Conservation (phyloP, 2,888 invertebrate genomes). For the Drosophila anomalata region DNA sequence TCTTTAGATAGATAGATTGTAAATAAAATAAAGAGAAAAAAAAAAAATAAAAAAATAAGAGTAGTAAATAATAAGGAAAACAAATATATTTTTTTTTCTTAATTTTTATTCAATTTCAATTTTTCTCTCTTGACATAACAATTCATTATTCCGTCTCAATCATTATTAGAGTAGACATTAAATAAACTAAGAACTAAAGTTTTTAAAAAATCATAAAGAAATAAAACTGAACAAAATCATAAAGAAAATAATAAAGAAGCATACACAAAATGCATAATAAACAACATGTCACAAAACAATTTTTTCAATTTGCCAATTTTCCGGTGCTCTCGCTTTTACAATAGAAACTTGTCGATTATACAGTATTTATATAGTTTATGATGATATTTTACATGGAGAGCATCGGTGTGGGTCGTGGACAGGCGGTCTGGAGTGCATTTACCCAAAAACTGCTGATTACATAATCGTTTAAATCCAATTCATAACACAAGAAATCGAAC, state of each 20-base stretch:
- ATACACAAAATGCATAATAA: slow-evolving; percentile 76
- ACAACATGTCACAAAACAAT: slow-evolving; percentile 80
- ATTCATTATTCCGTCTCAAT: slow-evolving; percentile 75
- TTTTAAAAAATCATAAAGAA: slow-evolving; percentile 54
- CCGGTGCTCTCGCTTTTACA: slow-evolving; percentile 29
- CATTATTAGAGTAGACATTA: slow-evolving; percentile 78
- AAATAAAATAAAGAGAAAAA: too few relatives aligned
- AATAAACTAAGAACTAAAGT: slow-evolving; percentile 81
- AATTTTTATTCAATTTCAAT: slow-evolving; percentile 72
- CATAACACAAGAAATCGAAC: slow-evolving; percentile 37
- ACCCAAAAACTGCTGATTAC: slow-evolving; percentile 12
- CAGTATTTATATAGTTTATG: slow-evolving; percentile 14
- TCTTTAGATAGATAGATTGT: too few relatives aligned
- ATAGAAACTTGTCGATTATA: slow-evolving; percentile 30
- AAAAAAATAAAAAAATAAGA: too few relatives aligned
- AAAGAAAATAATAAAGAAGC: slow-evolving; percentile 64
- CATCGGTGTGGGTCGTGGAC: slow-evolving; percentile 42
- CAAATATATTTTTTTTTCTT: slow-evolving; percentile 53
- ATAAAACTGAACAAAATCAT: slow-evolving; percentile 70
- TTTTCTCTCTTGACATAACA: slow-evolving; percentile 71
- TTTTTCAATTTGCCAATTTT: slow-evolving; percentile 35
- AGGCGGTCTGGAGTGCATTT: slow-evolving; percentile 68
- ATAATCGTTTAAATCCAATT: slow-evolving; percentile 20
- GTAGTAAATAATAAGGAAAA: too few relatives aligned
- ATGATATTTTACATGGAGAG: slow-evolving; percentile 18